Percentiles rank a stretch among this genome's conserved stretches.
phyloP scores from a whole-genome alignment of 2,113 vertebrate species.

The Limanda limanda region DNA sequence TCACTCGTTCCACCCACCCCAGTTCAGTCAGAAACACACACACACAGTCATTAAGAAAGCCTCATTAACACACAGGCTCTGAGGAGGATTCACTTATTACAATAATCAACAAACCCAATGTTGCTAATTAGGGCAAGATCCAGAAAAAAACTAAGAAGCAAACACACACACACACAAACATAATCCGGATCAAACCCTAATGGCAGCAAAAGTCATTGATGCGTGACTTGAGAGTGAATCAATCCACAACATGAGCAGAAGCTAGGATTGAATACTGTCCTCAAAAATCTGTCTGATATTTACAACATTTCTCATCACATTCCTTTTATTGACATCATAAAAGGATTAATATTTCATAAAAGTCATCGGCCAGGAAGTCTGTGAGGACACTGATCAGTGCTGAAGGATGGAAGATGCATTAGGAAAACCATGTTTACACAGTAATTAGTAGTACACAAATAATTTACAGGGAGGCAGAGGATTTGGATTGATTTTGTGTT shows the following conservation, averaged over 20 bases:
- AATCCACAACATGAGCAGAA: background rate
- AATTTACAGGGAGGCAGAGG: background rate
- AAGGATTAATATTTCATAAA: background rate
- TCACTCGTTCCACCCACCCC: background rate
- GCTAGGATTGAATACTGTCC: background rate
- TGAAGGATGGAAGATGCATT: background rate
- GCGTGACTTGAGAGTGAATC: background rate
- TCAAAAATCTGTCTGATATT: background rate
- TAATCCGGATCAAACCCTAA: background rate
- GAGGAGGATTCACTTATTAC: slow-evolving; percentile 42
- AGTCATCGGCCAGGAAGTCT: background rate
- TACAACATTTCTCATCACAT: background rate
- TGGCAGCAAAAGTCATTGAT: background rate
- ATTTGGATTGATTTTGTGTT: background rate
- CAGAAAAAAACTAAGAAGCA: slow-evolving; percentile 20
- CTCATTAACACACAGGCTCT: slow-evolving; percentile 56
- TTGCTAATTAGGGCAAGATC: slow-evolving; percentile 49
- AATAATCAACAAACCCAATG: slow-evolving; percentile 52
- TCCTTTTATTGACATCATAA: background rate
- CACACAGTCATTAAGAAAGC: slow-evolving; percentile 36
- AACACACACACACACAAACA: background rate
- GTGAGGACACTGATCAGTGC: slow-evolving; percentile 1
- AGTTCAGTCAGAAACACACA: slow-evolving; percentile 32
- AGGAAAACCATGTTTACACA: background rate
- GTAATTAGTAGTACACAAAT: no score